Conservation (phyloP, 2,797 vertebrate species). For the Rhadinocentrus ornatus region DNA sequence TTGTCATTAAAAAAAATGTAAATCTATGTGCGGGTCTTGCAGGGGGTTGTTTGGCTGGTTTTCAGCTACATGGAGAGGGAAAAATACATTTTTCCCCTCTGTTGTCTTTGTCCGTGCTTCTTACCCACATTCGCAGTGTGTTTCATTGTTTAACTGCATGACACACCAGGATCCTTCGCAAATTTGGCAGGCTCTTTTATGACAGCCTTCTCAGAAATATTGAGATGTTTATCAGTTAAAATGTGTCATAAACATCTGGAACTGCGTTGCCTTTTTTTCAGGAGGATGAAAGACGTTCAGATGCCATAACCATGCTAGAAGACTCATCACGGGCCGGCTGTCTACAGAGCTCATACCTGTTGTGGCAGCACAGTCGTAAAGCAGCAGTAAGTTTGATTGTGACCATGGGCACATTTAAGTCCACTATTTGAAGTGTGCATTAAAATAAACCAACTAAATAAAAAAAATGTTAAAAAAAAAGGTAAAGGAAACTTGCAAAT, state of each 20-base stretch:
- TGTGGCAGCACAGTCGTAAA: slow-evolving; percentile 91
- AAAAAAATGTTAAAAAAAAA: neutral
- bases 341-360: slow-evolving; percentile 91
- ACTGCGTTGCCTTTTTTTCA: slow-evolving; percentile 48
- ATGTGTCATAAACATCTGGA: slow-evolving; percentile 7
- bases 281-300: slow-evolving; percentile 86
- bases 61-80: slow-evolving; percentile 14
- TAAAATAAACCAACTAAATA: neutral
- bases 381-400: slow-evolving; percentile 84
- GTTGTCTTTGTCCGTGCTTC: slow-evolving; percentile 8
- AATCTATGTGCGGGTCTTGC: slow-evolving; percentile 5
- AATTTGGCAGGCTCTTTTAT: neutral
- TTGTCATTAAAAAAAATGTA: slow-evolving; percentile 9
- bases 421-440: neutral
- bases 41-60: slow-evolving; percentile 1
- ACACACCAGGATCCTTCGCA: neutral
- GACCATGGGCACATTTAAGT: neutral
- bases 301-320: slow-evolving; percentile 88
- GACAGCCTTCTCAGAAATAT: neutral
- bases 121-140: slow-evolving; percentile 1
- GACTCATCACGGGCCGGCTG: slow-evolving; percentile 90
- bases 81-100: slow-evolving; percentile 1
- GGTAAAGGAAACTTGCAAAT: neutral
- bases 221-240: neutral
- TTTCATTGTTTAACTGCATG: slow-evolving; percentile 29